Evolutionary conservation across 92 coral and sea anemone species (phyloP), one percentile per base, ranked within the genome.

Genomic region (Chrysogorgia sp.): DNA sequence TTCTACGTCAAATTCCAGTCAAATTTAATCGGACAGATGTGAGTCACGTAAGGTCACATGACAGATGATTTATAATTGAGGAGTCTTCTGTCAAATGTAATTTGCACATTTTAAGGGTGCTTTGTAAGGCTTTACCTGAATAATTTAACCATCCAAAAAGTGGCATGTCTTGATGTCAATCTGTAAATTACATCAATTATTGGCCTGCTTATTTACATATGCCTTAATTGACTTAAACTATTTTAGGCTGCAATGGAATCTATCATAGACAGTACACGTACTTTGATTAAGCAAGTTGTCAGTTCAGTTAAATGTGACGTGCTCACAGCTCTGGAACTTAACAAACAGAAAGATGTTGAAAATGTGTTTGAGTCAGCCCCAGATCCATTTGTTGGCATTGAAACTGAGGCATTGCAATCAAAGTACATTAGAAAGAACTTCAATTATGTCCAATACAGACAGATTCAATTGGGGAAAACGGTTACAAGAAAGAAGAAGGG

Each of bases 171-270:
- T 17, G 21, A 17, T 14, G 21, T 48, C 56, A 48, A 48, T 14
- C 56, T 22, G 15, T 48, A 48, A 22, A 48, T 48, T 17, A 48
- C 21, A 22, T 17, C 56, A 48, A 22, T 48, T 48, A 22, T 20
- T 12, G 62, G 24, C 0, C 62, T 56, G 62, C 10, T 56, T 4
- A 56, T 12, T n/a, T 37, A 37, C 12, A 4, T 37, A 37, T 12
- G 12, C 43, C 5, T 37, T 37, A 12, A 5, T 37, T 37, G 43
- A 12, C 43, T 37, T 37, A 37, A 37, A 7, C 35, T 52, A n/a
- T 49, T 71, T 24, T 30, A 71, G 77, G 62, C 31, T 26, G 77
- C 77, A 71, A 71, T 71, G 77, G 26, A 48, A 3, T 71, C 77
- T 0, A 48, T 71, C 29, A 71, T 71, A 20, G 62, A 71, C 34